Conservation (phyloP, 1,140 invertebrate genomes). For the Sipha flava region DNA sequence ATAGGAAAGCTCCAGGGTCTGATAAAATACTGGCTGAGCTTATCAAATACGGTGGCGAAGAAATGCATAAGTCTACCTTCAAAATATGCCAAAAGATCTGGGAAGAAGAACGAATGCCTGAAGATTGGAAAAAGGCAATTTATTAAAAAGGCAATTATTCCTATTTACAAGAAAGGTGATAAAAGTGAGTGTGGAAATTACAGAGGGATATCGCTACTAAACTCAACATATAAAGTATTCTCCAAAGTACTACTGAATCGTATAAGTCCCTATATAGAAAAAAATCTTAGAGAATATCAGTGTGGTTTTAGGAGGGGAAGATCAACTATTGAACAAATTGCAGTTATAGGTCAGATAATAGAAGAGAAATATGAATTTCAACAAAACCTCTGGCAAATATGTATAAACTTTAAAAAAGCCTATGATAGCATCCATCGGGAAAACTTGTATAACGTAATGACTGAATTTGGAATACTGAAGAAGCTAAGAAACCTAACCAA, state of each 20-base stretch:
- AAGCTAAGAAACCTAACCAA: constrained; percentile 11
- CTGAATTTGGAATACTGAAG: constrained; percentile 8
- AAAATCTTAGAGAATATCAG: constrained; percentile 33
- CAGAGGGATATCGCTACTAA: constrained; percentile 35
- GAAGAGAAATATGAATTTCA: constrained; percentile 21
- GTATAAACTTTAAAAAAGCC: constrained; percentile 33
- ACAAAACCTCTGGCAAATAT: constrained; percentile 24
- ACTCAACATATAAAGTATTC: too few species aligned
- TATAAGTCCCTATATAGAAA: constrained; percentile 7
- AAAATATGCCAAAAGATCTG: too few species aligned
- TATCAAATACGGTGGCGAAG: neutral
- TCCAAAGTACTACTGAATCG: neutral
- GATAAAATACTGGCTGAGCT: neutral
- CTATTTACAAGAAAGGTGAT: constrained; percentile 39
- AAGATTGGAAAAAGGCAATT: constrained; percentile 36
- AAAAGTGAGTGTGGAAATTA: constrained; percentile 36
- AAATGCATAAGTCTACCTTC: neutral
- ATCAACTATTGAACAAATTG: constrained; percentile 34
- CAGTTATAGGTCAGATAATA: neutral
- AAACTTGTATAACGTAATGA: neutral
- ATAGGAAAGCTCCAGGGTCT: neutral
- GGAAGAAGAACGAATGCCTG: constrained; percentile 34
- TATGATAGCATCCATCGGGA: constrained; percentile 29
- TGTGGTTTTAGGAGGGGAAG: constrained; percentile 32
- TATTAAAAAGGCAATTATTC: constrained; percentile 36